These are phyloP conservation scores for Craterocephalus amniculus DNA, from an alignment of 2,797 vertebrate species.

Conservation along the genomic window DNA sequence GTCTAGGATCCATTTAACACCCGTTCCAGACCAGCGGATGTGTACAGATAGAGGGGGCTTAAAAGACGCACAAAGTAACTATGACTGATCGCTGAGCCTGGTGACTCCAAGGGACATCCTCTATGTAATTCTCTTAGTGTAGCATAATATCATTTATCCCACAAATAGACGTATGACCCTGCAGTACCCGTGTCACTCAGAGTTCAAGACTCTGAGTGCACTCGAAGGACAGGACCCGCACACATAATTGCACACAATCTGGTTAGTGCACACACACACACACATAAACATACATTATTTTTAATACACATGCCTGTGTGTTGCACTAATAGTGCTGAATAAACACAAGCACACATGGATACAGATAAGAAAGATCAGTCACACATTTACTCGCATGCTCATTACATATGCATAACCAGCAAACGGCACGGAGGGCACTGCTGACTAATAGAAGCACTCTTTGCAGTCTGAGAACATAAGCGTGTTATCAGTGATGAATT, in stretches of 20 bases:
- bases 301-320: conserved; percentile 36
- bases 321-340: conserved; percentile 31
- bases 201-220: conserved; percentile 75
- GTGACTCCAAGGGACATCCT: conserved; percentile 80
- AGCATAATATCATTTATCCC: conserved; percentile 81
- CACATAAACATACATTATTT: conserved; percentile 47
- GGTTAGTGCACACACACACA: conserved; percentile 30
- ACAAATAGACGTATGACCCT: conserved; percentile 81
- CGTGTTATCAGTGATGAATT: conserved; percentile 80
- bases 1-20: conserved; percentile 75
- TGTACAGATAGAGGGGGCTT: conserved; percentile 71
- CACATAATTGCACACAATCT: conserved; percentile 56
- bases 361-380: conserved; percentile 54
- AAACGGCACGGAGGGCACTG: conserved; percentile 51
- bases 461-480: conserved; percentile 69
- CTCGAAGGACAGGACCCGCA: conserved; percentile 66
- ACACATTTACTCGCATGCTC: conserved; percentile 46
- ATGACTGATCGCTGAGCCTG: conserved; percentile 75
- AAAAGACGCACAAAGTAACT: conserved; percentile 76
- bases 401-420: conserved; percentile 66
- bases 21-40: conserved; percentile 74
- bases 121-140: conserved; percentile 82
- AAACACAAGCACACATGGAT: conserved; percentile 38
- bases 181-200: conserved; percentile 74
- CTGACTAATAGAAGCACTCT: conserved; percentile 76